A percentile compares a stretch with the other conserved stretches of the same genome.
These are phyloP conservation scores for Caenorhabditis sp. DNA, from an alignment of 2,888 invertebrate genomes.

Conservation along the genomic window DNA sequence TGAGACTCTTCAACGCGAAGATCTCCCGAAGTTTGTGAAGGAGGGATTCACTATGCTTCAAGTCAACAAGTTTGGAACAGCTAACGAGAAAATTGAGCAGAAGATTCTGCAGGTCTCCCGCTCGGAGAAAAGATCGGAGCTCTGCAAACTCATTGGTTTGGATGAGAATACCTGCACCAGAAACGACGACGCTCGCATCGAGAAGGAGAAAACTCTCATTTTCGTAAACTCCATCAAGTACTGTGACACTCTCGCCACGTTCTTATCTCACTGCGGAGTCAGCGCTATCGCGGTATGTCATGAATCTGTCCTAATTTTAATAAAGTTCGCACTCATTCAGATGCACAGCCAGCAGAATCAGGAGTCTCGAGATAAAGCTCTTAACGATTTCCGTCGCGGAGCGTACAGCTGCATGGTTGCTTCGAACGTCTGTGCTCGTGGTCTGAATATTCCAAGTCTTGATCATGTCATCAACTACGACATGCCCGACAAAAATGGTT, in stretches of 20 bases:
- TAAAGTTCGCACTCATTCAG: constrained; percentile 10
- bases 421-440: constrained; percentile 58
- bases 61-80: constrained; percentile 58
- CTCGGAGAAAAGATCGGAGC: constrained; percentile 18
- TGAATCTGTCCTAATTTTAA: too few species aligned
- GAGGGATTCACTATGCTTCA: constrained; percentile 44
- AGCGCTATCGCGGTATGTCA: constrained; percentile 26
- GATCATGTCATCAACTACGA: constrained; percentile 62
- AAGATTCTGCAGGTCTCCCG: constrained; percentile 11
- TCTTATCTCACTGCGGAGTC: constrained; percentile 12
- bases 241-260: constrained; percentile 29
- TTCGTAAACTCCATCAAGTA: constrained; percentile 56
- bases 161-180: constrained; percentile 30
- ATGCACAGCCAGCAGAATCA: constrained; percentile 57
- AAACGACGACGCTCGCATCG: constrained; percentile 27
- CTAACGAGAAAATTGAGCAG: constrained; percentile 52
- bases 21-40: constrained; percentile 46
- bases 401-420: constrained; percentile 45
- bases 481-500: constrained; percentile 40
- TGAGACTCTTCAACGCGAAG: constrained; percentile 34
- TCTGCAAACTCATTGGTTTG: constrained; percentile 46
- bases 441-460: constrained; percentile 43
- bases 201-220: constrained; percentile 52
- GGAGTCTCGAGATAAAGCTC: constrained; percentile 30
- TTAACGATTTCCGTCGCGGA: constrained; percentile 47